Evolutionary conservation across 2,797 vertebrate species (phyloP).

Genomic region (Sternotherus odoratus): DNA sequence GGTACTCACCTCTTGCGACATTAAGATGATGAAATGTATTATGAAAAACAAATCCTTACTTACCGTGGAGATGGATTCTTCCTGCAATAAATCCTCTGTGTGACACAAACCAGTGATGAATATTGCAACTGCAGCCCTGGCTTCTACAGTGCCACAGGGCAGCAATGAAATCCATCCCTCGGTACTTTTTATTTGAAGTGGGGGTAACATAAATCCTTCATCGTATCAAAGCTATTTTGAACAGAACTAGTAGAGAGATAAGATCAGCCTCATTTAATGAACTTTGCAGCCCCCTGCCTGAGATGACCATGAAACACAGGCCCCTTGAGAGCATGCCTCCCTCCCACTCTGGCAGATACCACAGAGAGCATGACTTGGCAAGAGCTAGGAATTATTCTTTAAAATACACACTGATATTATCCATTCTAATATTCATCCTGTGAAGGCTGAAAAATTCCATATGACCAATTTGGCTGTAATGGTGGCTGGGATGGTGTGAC

Average conservation of each 20-base stretch:
- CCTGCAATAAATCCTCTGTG: constrained; percentile 59
- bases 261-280: constrained; percentile 80
- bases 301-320: constrained; percentile 78
- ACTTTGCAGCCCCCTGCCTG: constrained; percentile 79
- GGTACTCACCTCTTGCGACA: neutral
- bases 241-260: constrained; percentile 75
- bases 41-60: constrained; percentile 34
- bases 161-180: constrained; percentile 74
- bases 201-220: constrained; percentile 79
- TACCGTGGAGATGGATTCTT: constrained; percentile 75
- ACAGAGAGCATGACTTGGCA: constrained; percentile 78
- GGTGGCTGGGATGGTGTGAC: constrained; percentile 61
- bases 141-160: constrained; percentile 57
- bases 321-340: constrained; percentile 40
- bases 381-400: constrained; percentile 63
- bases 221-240: constrained; percentile 80
- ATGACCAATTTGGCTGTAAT: constrained; percentile 47
- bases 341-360: constrained; percentile 80
- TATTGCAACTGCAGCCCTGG: constrained; percentile 45
- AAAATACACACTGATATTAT: constrained; percentile 65
- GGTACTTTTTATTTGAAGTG: constrained; percentile 81
- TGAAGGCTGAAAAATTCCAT: constrained; percentile 73
- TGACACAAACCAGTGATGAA: constrained; percentile 52
- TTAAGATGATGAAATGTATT: neutral
- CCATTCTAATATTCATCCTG: constrained; percentile 70